phyloP scores from a whole-genome alignment of 2,797 vertebrate genomes.

The Characodon lateralis region DNA sequence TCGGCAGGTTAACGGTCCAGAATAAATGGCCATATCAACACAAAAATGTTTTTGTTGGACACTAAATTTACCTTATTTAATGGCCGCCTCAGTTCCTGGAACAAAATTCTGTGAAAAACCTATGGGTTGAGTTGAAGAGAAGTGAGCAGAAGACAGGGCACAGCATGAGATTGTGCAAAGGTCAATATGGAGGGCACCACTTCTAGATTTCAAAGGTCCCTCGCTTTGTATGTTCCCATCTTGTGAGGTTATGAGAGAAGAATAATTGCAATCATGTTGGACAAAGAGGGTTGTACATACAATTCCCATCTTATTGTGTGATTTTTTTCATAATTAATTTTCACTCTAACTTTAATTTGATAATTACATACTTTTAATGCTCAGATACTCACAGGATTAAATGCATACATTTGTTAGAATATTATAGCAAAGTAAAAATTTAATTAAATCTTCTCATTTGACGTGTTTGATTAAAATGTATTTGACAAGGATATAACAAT shows the following conservation, averaged over 20 bases:
- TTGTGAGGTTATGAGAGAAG: background rate
- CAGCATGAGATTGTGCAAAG: background rate
- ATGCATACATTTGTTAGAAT: background rate
- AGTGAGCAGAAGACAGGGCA: background rate
- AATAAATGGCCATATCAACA: no score
- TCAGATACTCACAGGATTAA: background rate
- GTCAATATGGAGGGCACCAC: no score
- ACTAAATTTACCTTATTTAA: background rate
- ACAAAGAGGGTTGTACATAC: no score
- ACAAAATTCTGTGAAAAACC: background rate
- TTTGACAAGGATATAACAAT: constrained; percentile 29
- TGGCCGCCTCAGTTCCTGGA: background rate
- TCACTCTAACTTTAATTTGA: background rate
- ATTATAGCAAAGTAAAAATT: background rate
- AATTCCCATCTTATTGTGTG: background rate
- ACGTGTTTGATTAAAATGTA: background rate
- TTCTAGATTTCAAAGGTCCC: background rate
- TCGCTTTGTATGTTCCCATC: background rate
- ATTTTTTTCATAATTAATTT: background rate
- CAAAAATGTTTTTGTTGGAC: no score
- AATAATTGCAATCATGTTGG: background rate
- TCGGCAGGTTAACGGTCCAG: no score
- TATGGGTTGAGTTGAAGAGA: background rate
- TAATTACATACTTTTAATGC: background rate
- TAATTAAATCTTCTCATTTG: background rate